phyloP scores from a whole-genome alignment of 1,140 invertebrate genomes.

The Papilio xuthus region DNA sequence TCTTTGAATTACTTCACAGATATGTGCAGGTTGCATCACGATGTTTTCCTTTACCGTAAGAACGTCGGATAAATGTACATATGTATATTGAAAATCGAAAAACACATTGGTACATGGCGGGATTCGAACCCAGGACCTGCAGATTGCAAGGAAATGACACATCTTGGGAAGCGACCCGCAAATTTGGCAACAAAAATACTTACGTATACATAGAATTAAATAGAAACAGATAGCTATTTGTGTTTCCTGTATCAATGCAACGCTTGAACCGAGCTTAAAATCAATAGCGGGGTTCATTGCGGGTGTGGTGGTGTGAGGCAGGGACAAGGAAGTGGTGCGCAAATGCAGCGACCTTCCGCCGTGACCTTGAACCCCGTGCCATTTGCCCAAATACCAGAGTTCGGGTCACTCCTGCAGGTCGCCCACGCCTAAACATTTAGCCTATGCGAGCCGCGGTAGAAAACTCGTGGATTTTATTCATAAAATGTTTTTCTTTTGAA shows the following conservation, averaged over 20 bases:
- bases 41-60: no score
- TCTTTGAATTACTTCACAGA: no score
- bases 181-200: no score
- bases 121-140: no score
- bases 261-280: background rate
- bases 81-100: no score
- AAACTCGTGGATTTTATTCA: background rate
- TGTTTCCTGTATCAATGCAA: background rate
- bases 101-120: no score
- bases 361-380: constrained; percentile 40
- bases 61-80: no score
- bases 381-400: constrained; percentile 46
- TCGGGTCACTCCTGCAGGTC: constrained; percentile 33
- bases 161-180: no score
- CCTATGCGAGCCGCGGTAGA: background rate
- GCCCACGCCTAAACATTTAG: background rate
- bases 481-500: background rate
- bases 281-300: background rate
- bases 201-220: no score
- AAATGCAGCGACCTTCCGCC: constrained; percentile 52
- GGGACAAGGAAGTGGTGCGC: constrained; percentile 10
- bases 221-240: background rate
- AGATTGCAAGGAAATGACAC: no score
- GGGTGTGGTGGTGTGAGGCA: background rate
- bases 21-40: no score